These are phyloP conservation scores for Drosophila testacea DNA, from an alignment of 2,888 invertebrate species.

Conservation along the genomic window DNA sequence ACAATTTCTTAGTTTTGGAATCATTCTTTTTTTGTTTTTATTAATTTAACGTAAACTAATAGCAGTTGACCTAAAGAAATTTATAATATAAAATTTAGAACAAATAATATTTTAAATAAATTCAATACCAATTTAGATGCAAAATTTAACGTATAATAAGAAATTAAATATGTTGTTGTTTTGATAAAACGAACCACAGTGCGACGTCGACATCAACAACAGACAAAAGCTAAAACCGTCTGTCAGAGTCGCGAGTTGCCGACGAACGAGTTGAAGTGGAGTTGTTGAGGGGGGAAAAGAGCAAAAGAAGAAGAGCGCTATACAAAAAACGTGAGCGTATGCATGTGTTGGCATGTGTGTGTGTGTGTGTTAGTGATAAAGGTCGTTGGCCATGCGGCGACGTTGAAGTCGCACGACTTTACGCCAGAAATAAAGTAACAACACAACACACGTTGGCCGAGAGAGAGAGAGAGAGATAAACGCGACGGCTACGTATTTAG, in stretches of 20 bases:
- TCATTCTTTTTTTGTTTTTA: too few relatives aligned
- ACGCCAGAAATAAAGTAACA: constrained; percentile 50
- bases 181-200: too few relatives aligned
- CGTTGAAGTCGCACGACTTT: constrained; percentile 70
- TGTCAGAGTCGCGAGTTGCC: constrained; percentile 50
- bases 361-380: constrained; percentile 63
- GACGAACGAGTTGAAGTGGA: constrained; percentile 54
- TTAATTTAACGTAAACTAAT: too few relatives aligned
- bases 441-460: constrained; percentile 52
- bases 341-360: constrained; percentile 18
- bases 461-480: constrained; percentile 40
- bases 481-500: constrained; percentile 69
- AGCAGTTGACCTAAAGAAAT: too few relatives aligned
- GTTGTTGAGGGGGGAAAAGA: constrained; percentile 27
- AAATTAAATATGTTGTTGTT: too few relatives aligned
- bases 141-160: too few relatives aligned
- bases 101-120: too few relatives aligned
- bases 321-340: constrained; percentile 56
- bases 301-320: constrained; percentile 55
- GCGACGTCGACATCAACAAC: constrained; percentile 33
- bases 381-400: constrained; percentile 79
- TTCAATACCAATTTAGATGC: too few relatives aligned
- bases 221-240: constrained; percentile 75
- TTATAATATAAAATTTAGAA: too few relatives aligned
- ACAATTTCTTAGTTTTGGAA: too few relatives aligned